Evolutionary conservation across 1,140 invertebrate genomes (phyloP).

Genomic region (Drosophila kohkoa): DNA sequence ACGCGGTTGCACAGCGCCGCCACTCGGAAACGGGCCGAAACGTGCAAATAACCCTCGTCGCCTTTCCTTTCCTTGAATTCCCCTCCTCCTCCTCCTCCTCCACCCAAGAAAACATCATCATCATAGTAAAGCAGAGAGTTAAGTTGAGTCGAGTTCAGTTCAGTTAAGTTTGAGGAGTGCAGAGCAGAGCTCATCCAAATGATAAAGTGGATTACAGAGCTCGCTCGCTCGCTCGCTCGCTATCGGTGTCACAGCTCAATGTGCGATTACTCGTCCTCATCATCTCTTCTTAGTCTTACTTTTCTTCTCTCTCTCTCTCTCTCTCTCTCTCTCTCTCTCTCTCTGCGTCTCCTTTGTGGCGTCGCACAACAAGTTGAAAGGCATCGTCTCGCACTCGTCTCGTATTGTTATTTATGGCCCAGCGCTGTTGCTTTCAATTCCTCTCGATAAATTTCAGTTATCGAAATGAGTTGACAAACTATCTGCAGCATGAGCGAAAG

Average conservation of each 20-base stretch:
- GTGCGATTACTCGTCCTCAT: neutral
- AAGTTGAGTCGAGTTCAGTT: too few relatives aligned
- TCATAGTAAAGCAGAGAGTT: neutral
- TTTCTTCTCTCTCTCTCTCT: too few relatives aligned
- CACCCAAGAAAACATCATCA: neutral
- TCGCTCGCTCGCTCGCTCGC: too few relatives aligned
- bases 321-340: too few relatives aligned
- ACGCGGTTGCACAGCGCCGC: neutral
- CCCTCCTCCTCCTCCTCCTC: neutral
- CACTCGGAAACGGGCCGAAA: slow-evolving; percentile 35
- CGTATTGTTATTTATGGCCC: slow-evolving; percentile 15
- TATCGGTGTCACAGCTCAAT: neutral
- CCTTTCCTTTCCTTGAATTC: slow-evolving; percentile 4
- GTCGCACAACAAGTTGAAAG: slow-evolving; percentile 23
- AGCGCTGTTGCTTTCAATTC: slow-evolving; percentile 38
- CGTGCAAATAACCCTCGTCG: slow-evolving; percentile 40
- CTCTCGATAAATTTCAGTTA: slow-evolving; percentile 39
- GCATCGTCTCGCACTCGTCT: neutral
- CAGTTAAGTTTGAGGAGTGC: neutral
- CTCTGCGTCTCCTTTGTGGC: too few relatives aligned
- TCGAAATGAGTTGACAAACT: slow-evolving; percentile 16
- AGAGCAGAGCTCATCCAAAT: slow-evolving; percentile 28
- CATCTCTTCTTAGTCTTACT: too few relatives aligned
- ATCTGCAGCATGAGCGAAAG: too few relatives aligned
- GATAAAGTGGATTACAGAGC: slow-evolving; percentile 45